Base-by-base conservation (phyloP, 2,113 vertebrate species). In the Grantiella picta region DNA sequence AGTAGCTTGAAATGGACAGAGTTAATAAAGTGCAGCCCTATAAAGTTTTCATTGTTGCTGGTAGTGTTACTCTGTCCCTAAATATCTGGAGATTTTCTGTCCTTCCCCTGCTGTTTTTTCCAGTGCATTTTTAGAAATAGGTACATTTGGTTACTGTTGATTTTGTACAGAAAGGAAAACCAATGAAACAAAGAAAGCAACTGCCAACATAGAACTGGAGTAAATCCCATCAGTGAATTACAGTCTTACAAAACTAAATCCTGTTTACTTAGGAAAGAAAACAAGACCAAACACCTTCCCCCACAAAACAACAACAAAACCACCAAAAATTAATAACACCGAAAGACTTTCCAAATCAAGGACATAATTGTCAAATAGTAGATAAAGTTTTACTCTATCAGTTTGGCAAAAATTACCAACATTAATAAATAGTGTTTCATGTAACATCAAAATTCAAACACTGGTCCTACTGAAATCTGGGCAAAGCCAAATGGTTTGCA, bases 21-120 rank as follows among this genome's bases (percentile, higher is more conserved):
- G 59, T 86, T 86, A 93, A 96, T 92, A 88, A 86, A 94, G 12
- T 81, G 22, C 68, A 86, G 63, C 24, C 68, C 50, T 89, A 64
- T 87, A 89, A 89, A 82, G 54, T 96, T 96, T 95, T 78, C 72
- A 61, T 89, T 95, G 92, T 81, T 94, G 56, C 20, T 90, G n/a
- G 40, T 59, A 89, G 42, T 36, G 14, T 92, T 78, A 80, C 25
- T 75, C 27, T 90, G 71, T 40, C 31, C n/a, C 44, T 68, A 81
- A 95, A 78, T 65, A 60, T 45, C 35, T 57, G 29, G 57, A 85
- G 31, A 44, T 36, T 77, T 80, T 83, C 28, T 81, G 89, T 86
- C 35, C 22, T 83, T 64, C 7, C 27, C 31, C 14, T 63, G 59
- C 20, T 88, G 13, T 68, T 88, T 95, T 79, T 57, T 89, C 35